Evolutionary conservation across 2,113 vertebrate genomes (phyloP), one percentile per base, ranked within the genome.

Genomic region (Menidia beryllina): DNA sequence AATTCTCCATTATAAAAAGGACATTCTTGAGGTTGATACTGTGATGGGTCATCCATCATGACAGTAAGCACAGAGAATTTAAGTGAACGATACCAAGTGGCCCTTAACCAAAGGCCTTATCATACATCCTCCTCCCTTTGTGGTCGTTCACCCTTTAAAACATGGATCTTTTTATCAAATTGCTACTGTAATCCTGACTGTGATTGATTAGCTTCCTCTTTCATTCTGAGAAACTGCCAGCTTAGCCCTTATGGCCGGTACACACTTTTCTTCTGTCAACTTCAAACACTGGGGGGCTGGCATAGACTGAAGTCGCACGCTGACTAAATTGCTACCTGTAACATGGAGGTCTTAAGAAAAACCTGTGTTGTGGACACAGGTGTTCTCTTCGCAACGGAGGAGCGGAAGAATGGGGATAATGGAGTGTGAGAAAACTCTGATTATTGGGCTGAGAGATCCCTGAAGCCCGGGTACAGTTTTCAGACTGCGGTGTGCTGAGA

Each of bases 291-390:
- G 8, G 25, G n/a, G 34, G 61, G n/a, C n/a, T 47, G 30, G 79
- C 82, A 82, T 25, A 45, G 30, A 69, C 70, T 68, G 65, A 68
- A 77, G 82, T 41, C 56, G n/a, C 9, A 48, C 36, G 50, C 66
- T 53, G 43, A 55, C 55, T 76, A 79, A 85, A 85, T 87, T 89
- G 79, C 70, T 86, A 84, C 78, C 80, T 84, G 64, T 25, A 81
- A 77, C 65, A 79, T 45, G 62, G 43, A 60, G 68, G 79, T 68
- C 73, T 86, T 90, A 75, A 82, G 34, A 71, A 72, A 83, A 72
- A 45, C 39, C 53, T 69, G 43, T 81, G 61, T 79, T 90, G 80
- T 85, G 76, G 86, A 88, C 70, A 81, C 85, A 87, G 86, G 86
- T 90, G 91, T 83, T 82, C 68, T 81, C 38, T 58, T 48, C 36